Conservation (phyloP, 1,140 invertebrate genomes). For the Psix sp. region DNA sequence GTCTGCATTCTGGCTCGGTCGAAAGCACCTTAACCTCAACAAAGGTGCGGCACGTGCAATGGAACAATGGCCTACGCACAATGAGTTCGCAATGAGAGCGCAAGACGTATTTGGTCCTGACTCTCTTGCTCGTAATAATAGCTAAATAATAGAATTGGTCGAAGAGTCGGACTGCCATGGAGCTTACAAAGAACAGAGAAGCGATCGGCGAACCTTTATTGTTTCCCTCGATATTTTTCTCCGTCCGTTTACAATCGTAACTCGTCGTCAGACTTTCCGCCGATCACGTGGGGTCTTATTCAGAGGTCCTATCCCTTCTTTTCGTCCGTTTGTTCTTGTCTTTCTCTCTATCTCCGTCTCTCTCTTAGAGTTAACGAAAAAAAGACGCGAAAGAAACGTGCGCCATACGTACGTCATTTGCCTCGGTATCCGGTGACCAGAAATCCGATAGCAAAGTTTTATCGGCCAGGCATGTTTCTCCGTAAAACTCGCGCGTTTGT, state of each 20-base stretch:
- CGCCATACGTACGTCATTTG: constrained; percentile 25
- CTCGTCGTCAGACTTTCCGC: constrained; percentile 5
- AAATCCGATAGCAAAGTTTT: constrained; percentile 55
- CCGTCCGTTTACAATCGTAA: constrained; percentile 37
- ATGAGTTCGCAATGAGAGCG: constrained; percentile 53
- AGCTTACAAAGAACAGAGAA: constrained; percentile 59
- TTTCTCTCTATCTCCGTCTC: constrained; percentile 2
- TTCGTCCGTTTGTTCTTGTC: constrained; percentile 4
- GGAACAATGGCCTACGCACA: constrained; percentile 60
- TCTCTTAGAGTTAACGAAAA: constrained; percentile 5
- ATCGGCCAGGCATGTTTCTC: constrained; percentile 30
- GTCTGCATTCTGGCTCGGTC: constrained; percentile 40
- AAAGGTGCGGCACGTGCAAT: constrained; percentile 56
- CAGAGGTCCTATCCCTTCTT: neutral
- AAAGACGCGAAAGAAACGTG: neutral
- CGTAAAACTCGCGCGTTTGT: constrained; percentile 41
- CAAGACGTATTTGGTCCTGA: constrained; percentile 59
- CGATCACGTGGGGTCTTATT: constrained; percentile 13
- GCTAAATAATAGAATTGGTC: constrained; percentile 58
- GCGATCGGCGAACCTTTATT: constrained; percentile 54
- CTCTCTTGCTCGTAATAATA: constrained; percentile 57
- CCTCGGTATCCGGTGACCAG: constrained; percentile 42
- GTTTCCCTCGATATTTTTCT: constrained; percentile 53
- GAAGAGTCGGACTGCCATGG: constrained; percentile 39
- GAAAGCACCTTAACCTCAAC: constrained; percentile 53